These are phyloP conservation scores for Bimastos eiseni DNA, from an alignment of 2,888 invertebrate species.

Conservation along the genomic window DNA sequence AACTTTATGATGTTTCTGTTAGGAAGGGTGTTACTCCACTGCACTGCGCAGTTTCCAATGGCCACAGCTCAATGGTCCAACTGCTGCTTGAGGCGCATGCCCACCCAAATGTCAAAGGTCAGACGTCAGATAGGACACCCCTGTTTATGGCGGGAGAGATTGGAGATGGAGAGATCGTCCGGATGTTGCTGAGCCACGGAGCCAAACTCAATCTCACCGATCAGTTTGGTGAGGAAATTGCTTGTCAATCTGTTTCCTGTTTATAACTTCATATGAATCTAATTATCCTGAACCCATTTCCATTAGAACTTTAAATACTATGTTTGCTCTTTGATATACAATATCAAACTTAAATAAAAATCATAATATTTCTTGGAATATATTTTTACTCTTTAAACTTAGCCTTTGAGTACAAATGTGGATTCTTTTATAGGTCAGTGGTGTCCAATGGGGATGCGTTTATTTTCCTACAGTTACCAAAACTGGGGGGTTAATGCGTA, in stretches of 20 bases:
- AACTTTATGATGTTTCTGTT: neutral
- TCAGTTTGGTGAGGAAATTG: conserved; percentile 40
- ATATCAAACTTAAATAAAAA: neutral
- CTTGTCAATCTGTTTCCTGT: neutral
- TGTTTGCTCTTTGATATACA: neutral
- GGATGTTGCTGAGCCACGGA: conserved; percentile 35
- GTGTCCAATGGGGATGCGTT: too few relatives aligned
- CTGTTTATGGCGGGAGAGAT: conserved; percentile 42
- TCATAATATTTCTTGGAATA: neutral
- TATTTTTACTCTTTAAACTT: neutral
- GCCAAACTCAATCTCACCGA: conserved; percentile 38
- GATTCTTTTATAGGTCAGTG: too few relatives aligned
- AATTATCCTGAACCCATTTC: neutral
- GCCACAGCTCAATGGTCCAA: conserved; percentile 34
- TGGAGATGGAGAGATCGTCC: conserved; percentile 37
- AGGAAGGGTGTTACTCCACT: conserved; percentile 41
- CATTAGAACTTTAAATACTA: neutral
- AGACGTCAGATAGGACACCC: conserved; percentile 38
- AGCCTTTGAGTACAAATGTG: neutral
- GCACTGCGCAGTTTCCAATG: conserved; percentile 44
- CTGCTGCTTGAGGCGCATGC: conserved; percentile 39
- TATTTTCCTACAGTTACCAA: too few relatives aligned
- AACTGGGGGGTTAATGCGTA: too few relatives aligned
- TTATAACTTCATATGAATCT: neutral
- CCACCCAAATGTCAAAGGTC: conserved; percentile 34